These are phyloP conservation scores for Reticulitermes speratus DNA, from an alignment of 1,140 invertebrate species.

Conservation along the genomic window DNA sequence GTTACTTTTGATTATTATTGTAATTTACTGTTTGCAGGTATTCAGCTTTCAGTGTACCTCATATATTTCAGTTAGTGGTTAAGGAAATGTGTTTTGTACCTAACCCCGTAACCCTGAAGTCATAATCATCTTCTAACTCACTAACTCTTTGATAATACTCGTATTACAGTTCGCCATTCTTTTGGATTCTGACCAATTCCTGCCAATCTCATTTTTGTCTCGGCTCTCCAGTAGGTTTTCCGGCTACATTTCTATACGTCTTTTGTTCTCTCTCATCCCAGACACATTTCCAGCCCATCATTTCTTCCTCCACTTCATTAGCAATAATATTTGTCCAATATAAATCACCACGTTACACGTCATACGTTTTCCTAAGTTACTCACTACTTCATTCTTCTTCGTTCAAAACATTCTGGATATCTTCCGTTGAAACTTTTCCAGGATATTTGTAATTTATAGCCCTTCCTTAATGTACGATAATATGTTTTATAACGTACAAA, in stretches of 20 bases:
- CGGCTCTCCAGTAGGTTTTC: no score
- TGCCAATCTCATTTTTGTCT: no score
- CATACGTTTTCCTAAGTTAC: background rate
- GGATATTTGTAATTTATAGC: background rate
- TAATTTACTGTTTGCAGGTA: no score
- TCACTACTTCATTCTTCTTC: background rate
- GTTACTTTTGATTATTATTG: no score
- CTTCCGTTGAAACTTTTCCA: background rate
- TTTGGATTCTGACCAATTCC: no score
- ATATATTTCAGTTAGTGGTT: no score
- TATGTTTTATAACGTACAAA: background rate
- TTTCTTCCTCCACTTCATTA: background rate
- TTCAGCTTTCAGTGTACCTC: no score
- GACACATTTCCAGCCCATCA: background rate
- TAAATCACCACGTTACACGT: background rate
- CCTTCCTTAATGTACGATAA: background rate
- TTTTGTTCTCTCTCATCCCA: background rate
- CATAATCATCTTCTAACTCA: no score
- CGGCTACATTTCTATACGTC: background rate
- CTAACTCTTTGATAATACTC: no score
- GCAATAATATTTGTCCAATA: background rate
- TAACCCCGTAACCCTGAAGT: no score
- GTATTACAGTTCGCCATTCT: no score
- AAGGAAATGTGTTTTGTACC: no score
- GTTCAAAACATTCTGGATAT: background rate